Evolutionary conservation across 2,113 vertebrate species (phyloP).

Genomic region (Notechis scutatus): DNA sequence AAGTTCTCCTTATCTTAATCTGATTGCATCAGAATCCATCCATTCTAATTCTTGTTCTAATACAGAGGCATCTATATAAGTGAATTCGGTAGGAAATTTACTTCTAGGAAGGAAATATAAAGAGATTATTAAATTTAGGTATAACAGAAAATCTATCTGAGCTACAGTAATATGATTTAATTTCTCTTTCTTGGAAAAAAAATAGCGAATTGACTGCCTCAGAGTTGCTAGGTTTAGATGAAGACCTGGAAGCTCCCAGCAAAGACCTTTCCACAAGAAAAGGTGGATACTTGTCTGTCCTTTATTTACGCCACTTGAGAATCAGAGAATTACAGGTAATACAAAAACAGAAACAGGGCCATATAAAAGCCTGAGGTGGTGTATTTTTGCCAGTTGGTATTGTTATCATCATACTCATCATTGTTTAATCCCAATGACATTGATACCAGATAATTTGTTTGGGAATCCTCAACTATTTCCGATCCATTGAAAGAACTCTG

Average conservation of each 20-base stretch:
- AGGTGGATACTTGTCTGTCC: slow-evolving; percentile 69
- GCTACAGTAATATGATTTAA: background rate
- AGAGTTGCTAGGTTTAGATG: slow-evolving; percentile 62
- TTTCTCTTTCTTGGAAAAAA: slow-evolving; percentile 39
- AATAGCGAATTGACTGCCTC: slow-evolving; percentile 45
- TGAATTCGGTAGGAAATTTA: background rate
- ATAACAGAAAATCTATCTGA: slow-evolving; percentile 33
- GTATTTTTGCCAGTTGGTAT: background rate
- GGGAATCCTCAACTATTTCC: slow-evolving; percentile 74
- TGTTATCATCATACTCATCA: background rate
- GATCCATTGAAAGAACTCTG: slow-evolving; percentile 71
- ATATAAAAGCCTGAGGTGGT: background rate
- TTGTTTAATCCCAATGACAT: background rate
- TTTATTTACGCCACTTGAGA: slow-evolving; percentile 67
- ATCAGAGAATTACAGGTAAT: slow-evolving; percentile 74
- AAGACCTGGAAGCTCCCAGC: slow-evolving; percentile 31
- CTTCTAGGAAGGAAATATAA: background rate
- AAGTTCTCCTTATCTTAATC: background rate
- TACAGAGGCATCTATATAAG: slow-evolving; percentile 16
- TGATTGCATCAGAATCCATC: background rate
- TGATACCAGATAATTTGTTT: slow-evolving; percentile 62
- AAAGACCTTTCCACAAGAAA: slow-evolving; percentile 41
- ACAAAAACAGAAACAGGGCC: background rate
- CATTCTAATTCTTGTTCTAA: slow-evolving; percentile 1
- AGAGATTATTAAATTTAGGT: slow-evolving; percentile 19